Conservation (phyloP, 2,888 invertebrate genomes). For the Leucoma salicis region DNA sequence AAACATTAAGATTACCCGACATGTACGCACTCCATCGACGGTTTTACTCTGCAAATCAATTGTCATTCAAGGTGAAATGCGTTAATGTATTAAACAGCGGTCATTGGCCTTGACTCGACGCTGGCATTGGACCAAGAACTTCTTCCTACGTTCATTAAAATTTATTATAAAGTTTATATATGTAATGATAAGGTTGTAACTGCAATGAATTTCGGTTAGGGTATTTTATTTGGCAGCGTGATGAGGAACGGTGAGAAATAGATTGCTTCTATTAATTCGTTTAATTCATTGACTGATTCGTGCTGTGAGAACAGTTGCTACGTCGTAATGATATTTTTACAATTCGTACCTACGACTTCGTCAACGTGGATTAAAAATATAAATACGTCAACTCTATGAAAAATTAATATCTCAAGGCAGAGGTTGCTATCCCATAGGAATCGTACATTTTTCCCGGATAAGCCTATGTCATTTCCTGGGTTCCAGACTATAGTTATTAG, state of each 20-base stretch:
- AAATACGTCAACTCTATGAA: too few species aligned
- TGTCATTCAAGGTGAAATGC: conserved; percentile 43
- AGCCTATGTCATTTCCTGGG: too few species aligned
- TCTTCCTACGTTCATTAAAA: conserved; percentile 7
- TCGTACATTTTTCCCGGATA: too few species aligned
- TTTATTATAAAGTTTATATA: conserved; percentile 6
- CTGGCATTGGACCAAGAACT: conserved; percentile 49
- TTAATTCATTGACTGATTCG: conserved; percentile 29
- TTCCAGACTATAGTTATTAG: too few species aligned
- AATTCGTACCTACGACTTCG: too few species aligned
- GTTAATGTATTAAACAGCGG: conserved; percentile 44
- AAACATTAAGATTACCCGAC: conserved; percentile 12
- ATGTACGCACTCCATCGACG: conserved; percentile 22
- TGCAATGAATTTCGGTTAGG: conserved; percentile 9
- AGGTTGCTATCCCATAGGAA: too few species aligned
- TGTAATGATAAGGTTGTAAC: conserved; percentile 2
- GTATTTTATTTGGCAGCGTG: conserved; percentile 33
- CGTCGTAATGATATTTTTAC: neutral
- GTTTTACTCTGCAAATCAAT: conserved; percentile 23
- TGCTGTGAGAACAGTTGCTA: neutral
- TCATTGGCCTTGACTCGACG: conserved; percentile 54
- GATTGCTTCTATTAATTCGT: conserved; percentile 32
- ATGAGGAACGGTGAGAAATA: conserved; percentile 29
- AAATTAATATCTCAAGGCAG: too few species aligned
- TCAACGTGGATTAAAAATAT: too few species aligned